Evolutionary conservation across 2,797 vertebrate species (phyloP).

Genomic region (Anomalospiza imberbis): DNA sequence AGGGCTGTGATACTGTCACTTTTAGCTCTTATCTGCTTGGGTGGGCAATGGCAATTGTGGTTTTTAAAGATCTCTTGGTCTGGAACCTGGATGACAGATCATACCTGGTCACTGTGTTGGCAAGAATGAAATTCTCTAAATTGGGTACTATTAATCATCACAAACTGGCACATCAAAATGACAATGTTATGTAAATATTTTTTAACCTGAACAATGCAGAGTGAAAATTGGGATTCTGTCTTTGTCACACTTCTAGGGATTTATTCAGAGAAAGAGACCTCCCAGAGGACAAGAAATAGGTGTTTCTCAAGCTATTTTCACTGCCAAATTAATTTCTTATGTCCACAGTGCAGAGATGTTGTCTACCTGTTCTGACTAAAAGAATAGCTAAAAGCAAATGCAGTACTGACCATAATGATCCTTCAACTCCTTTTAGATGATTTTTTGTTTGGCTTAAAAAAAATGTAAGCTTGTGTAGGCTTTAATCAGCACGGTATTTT

Average conservation of each 20-base stretch:
- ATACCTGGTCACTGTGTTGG: rapidly evolving
- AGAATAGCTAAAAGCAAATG: neutral
- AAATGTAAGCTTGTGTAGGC: neutral
- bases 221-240: neutral
- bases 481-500: neutral
- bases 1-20: neutral
- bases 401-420: neutral
- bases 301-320: neutral
- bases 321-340: neutral
- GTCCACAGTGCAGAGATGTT: neutral
- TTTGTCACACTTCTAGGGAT: neutral
- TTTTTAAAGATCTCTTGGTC: neutral
- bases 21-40: neutral
- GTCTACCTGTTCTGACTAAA: neutral
- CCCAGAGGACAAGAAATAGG: neutral
- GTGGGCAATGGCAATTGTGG: neutral
- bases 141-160: neutral
- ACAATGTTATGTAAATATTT: neutral
- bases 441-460: neutral
- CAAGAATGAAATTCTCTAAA: neutral
- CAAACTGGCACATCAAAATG: neutral
- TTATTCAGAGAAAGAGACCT: neutral
- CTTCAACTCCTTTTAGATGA: neutral
- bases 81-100: neutral
- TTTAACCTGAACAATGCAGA: neutral